Evolutionary conservation across 1,140 invertebrate species (phyloP).

Genomic region (Phenacoccus solenopsis): DNA sequence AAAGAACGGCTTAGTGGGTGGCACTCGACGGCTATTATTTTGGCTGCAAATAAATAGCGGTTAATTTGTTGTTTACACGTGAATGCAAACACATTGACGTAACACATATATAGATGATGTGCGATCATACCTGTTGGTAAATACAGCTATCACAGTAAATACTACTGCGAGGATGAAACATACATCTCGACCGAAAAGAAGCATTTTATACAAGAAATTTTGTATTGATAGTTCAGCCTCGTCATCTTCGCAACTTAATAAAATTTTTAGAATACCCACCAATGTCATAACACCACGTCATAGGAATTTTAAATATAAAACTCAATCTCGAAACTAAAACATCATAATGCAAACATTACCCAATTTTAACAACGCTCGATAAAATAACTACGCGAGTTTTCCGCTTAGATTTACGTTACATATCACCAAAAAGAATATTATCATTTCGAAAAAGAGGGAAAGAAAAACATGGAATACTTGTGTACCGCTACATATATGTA

Average conservation of each 20-base stretch:
- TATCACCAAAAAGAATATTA: too few relatives aligned
- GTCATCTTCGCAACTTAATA: neutral
- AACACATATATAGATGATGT: too few relatives aligned
- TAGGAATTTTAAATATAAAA: constrained; percentile 4
- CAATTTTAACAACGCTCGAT: too few relatives aligned
- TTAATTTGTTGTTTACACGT: neutral
- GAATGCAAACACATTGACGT: too few relatives aligned
- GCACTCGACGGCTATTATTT: constrained; percentile 31
- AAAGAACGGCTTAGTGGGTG: constrained; percentile 54
- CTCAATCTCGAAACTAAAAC: neutral
- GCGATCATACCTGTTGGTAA: constrained; percentile 4
- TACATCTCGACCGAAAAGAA: neutral
- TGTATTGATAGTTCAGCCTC: constrained; percentile 1
- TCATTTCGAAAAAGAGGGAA: too few relatives aligned
- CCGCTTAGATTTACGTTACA: too few relatives aligned
- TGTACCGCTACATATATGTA: too few relatives aligned
- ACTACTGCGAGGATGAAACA: neutral
- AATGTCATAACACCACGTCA: constrained; percentile 17
- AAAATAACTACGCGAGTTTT: too few relatives aligned
- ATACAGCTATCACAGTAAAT: neutral
- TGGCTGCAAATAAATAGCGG: neutral
- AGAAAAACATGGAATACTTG: too few relatives aligned
- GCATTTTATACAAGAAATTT: constrained; percentile 8
- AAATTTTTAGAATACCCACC: constrained; percentile 6
- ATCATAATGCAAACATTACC: neutral